Evolutionary conservation across 2,888 invertebrate species (phyloP), one percentile per base, ranked within the genome.

Genomic region (Lithophane ornitopus): DNA sequence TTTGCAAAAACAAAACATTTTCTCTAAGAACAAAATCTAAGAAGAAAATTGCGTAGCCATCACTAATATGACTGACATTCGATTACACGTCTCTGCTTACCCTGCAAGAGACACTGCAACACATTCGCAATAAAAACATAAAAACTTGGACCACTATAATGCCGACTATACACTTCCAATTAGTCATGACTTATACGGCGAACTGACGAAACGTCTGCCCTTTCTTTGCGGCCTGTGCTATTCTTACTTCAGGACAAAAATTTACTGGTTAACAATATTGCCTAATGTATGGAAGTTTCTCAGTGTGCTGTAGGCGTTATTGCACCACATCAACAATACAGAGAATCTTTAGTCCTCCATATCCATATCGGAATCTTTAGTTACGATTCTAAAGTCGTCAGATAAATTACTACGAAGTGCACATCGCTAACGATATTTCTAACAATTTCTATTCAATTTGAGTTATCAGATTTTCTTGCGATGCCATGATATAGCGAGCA

Each of bases 391-490:
- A 67, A 69, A 73, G 69, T 67, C 74, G 11, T 41, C 70, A 79
- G 70, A 79, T 84, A 81, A 79, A 74, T 84, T 74, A 46, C 80
- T 73, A 12, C 78, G 56, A 82, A 78, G 54, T 59, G 72, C 71
- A 83, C 69, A 74, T 62, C 52, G 62, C 80, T 69, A 84, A 80
- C 70, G 59, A 82, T 80, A 82, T 84, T 80, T 82, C 84, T 75
- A 82, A 82, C 81, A 73, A 70, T 81, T 76, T 81, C 67, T 73
- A 85, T 82, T 85, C 77, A 76, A 76, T 81, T 76, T 70, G 72
- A 85, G 81, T 85, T 77, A 85, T 81, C 77, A 73, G 85, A 76
- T 82, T 77, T 70, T 46, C 62, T 68, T 63, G 41, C 67, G 70
- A 84, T 73, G 72, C 70, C n/a, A 44, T 19, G 77, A 71, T 81